These are phyloP conservation scores for Ceratosolen solmsi DNA, from an alignment of 1,140 invertebrate genomes.

Conservation along the genomic window DNA sequence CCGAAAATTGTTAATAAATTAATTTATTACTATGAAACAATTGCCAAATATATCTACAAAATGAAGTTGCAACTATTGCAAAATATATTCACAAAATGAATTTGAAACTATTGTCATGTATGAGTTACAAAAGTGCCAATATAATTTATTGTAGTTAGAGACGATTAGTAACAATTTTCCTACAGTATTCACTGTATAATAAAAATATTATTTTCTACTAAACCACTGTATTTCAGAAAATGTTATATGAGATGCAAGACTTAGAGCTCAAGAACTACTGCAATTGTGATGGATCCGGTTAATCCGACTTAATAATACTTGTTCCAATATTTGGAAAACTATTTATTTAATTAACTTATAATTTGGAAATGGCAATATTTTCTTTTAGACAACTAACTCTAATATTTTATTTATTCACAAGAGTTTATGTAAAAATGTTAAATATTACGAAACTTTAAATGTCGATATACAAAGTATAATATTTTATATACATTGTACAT, in stretches of 20 bases:
- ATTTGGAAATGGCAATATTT: slow-evolving; percentile 33
- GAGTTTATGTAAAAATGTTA: slow-evolving; percentile 25
- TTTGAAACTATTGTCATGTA: no score
- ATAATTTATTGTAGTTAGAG: slow-evolving; percentile 37
- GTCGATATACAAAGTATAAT: slow-evolving; percentile 38
- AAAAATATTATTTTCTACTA: slow-evolving; percentile 29
- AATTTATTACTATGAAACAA: slow-evolving; percentile 13
- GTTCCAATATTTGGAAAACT: slow-evolving; percentile 24
- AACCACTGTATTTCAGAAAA: slow-evolving; percentile 10
- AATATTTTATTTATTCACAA: slow-evolving; percentile 23
- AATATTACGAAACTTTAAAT: slow-evolving; percentile 30
- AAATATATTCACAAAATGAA: no score
- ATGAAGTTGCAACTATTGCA: slow-evolving; percentile 33
- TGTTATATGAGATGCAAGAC: slow-evolving; percentile 47
- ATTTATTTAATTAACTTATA: slow-evolving; percentile 2
- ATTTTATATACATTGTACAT: slow-evolving; percentile 52
- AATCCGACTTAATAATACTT: slow-evolving; percentile 1
- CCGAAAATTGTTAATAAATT: slow-evolving; percentile 60
- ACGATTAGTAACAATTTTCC: slow-evolving; percentile 40
- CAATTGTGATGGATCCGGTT: slow-evolving; percentile 18
- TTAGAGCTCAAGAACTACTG: slow-evolving; percentile 19
- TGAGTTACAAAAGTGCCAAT: slow-evolving; percentile 41
- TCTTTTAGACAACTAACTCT: slow-evolving; percentile 30
- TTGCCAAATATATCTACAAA: slow-evolving; percentile 33
- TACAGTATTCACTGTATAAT: slow-evolving; percentile 23